Conservation (phyloP, 1,140 invertebrate species). For the Tetramorium alpestre region DNA sequence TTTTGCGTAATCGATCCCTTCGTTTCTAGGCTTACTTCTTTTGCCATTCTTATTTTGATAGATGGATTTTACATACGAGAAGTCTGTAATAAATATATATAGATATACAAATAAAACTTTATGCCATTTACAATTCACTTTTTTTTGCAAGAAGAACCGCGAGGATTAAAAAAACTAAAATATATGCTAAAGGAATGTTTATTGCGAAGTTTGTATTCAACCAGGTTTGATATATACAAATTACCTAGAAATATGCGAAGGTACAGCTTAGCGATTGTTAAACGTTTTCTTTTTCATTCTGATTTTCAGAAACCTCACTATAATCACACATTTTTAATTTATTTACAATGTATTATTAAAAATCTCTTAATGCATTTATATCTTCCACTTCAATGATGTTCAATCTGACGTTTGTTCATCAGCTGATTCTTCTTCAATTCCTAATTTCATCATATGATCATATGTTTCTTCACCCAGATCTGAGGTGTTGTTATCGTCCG, state of each 20-base stretch:
- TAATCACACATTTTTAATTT: neutral
- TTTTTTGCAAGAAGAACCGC: neutral
- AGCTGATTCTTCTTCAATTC: too few species aligned
- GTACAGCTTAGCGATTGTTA: neutral
- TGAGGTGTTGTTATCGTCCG: neutral
- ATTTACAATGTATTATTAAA: neutral
- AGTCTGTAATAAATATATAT: slow-evolving; percentile 83
- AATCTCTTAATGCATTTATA: neutral
- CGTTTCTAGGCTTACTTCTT: slow-evolving; percentile 72
- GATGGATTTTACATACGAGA: slow-evolving; percentile 81
- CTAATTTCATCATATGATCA: too few species aligned
- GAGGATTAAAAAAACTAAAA: neutral
- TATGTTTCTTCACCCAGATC: neutral
- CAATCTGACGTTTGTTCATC: neutral
- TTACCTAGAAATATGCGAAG: neutral
- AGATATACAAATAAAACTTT: slow-evolving; percentile 82
- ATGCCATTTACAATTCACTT: slow-evolving; percentile 74
- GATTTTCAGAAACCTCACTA: neutral
- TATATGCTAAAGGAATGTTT: neutral
- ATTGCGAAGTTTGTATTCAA: neutral
- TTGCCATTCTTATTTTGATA: slow-evolving; percentile 82
- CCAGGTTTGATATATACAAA: neutral
- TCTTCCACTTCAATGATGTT: neutral
- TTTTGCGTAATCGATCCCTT: slow-evolving; percentile 65
- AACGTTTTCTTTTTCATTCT: neutral